Base-by-base conservation (phyloP, 2,113 vertebrate genomes). In the Pogona vitticeps region DNA sequence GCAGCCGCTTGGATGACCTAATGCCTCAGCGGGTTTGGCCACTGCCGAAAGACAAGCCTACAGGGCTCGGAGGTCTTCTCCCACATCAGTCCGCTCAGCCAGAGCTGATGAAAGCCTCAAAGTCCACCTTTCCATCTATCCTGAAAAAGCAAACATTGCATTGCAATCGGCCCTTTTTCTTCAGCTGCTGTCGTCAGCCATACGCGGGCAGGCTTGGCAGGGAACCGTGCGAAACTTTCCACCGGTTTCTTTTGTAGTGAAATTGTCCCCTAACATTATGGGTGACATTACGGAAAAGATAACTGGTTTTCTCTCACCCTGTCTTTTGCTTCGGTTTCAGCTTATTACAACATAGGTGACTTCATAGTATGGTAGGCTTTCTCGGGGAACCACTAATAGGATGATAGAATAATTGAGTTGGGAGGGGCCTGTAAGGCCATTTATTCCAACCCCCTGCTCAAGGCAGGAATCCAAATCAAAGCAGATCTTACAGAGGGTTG, bases 41-140 rank as follows among this genome's bases (percentile, higher is more conserved):
- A 4, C 12, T n/a, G 67, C 7, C 79, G 83, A 80, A 76, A 63
- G 61, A 15, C 71, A 63, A 79, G n/a, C 17, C 6, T 13, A 28
- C 78, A 72, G 18, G 15, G 26, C 15, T 89, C 91, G 86, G 79
- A 77, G 56, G 4, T 72, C 77, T 76, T 76, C 52, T 52, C 91
- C 59, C 85, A 91, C 70, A 0, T 80, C 83, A 56, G 33, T 63
- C 67, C 70, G 14, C 20, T 61, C 86, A 78, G 63, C 1, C 3
- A 85, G 9, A 80, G 59, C 88, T 92, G 90, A 92, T 68, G 91
- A 92, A 94, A 94, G 76, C 40, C 90, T 90, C 88, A 91, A 94
- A 92, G 92, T 92, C 58, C n/a, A 1, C 0, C 71, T 40, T 36
- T 7, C 15, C 1, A 1, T 0, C 52, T 26, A 63, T 70, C 63